phyloP scores from a whole-genome alignment of 2,888 invertebrate species.

The Cacoxenus indagator region DNA sequence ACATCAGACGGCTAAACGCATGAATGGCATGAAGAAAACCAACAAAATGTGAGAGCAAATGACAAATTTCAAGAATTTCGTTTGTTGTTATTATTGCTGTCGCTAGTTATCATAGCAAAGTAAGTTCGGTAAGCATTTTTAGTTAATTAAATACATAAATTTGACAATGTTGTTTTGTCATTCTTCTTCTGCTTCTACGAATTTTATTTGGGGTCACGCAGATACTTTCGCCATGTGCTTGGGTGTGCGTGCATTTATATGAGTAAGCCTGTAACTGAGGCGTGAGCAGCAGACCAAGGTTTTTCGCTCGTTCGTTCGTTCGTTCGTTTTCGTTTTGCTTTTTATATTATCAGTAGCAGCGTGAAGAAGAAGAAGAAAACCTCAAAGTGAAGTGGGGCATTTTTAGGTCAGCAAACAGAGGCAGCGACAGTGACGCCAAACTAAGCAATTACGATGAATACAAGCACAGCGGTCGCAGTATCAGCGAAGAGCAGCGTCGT shows the following conservation, averaged over 20 bases:
- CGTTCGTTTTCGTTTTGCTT: background rate
- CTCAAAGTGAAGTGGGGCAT: constrained; percentile 20
- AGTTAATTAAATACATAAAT: background rate
- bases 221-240: too few relatives aligned
- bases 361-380: background rate
- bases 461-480: constrained; percentile 12
- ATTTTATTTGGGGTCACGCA: too few relatives aligned
- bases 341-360: background rate
- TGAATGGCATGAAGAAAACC: background rate
- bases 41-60: background rate
- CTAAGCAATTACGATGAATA: constrained; percentile 8
- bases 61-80: background rate
- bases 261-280: too few relatives aligned
- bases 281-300: too few relatives aligned
- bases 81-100: too few relatives aligned
- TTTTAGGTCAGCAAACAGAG: constrained; percentile 13
- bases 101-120: background rate
- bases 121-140: background rate
- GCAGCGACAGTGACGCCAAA: background rate
- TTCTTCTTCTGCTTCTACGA: too few relatives aligned
- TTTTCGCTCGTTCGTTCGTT: too few relatives aligned
- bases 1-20: too few relatives aligned
- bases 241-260: too few relatives aligned
- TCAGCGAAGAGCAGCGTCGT: constrained; percentile 17
- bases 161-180: too few relatives aligned